Conservation (phyloP, 2,113 vertebrate genomes). For the Ictalurus punctatus region DNA sequence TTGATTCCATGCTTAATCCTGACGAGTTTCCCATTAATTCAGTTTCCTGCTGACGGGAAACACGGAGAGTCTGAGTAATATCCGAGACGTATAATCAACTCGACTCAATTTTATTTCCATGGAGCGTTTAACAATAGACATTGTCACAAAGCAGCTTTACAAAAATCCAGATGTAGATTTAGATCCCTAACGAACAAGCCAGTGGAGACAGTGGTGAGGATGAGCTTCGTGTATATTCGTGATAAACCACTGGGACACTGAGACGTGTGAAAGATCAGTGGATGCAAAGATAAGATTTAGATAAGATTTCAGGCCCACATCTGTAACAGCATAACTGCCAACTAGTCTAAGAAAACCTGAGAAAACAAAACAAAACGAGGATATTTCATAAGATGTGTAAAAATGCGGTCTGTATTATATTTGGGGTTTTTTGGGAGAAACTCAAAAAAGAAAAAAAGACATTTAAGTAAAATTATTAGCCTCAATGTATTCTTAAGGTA, state of each 20-base stretch:
- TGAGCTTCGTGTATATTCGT: not conserved
- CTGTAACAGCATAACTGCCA: too few species aligned
- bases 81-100: not conserved
- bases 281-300: not conserved
- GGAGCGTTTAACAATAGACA: too few species aligned
- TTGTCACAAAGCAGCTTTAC: not conserved
- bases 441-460: too few species aligned
- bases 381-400: too few species aligned
- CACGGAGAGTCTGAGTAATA: not conserved
- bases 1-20: not conserved
- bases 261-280: not conserved
- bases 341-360: too few species aligned
- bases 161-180: not conserved
- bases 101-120: not conserved
- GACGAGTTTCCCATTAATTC: not conserved
- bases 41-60: not conserved
- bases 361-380: too few species aligned
- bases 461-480: too few species aligned
- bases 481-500: too few species aligned
- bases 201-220: not conserved
- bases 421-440: too few species aligned
- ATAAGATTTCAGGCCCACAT: too few species aligned
- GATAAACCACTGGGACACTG: not conserved
- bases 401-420: too few species aligned
- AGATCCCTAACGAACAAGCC: not conserved